Conservation (phyloP, 2,888 invertebrate species). For the Thymelicus acteon region DNA sequence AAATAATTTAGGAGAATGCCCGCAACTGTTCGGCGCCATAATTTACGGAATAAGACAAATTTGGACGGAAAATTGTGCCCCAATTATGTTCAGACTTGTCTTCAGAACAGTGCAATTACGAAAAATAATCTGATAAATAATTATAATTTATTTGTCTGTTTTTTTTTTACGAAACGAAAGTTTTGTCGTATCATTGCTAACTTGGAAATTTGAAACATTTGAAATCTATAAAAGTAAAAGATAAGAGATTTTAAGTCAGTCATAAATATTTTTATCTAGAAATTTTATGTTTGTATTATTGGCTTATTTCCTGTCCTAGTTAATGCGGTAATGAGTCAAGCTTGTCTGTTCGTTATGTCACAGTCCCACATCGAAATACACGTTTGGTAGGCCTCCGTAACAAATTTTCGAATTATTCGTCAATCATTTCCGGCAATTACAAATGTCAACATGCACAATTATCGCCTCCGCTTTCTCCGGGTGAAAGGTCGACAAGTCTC, state of each 20-base stretch:
- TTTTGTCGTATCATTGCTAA: neutral
- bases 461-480: slow-evolving; percentile 42
- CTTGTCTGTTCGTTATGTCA: slow-evolving; percentile 32
- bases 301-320: slow-evolving; percentile 11
- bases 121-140: neutral
- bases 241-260: neutral
- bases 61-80: slow-evolving; percentile 15
- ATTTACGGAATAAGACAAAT: slow-evolving; percentile 29
- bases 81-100: neutral
- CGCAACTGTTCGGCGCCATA: slow-evolving; percentile 7
- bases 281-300: neutral
- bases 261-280: neutral
- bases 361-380: slow-evolving; percentile 13
- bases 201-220: neutral
- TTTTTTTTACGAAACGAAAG: neutral
- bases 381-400: slow-evolving; percentile 31
- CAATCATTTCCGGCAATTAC: slow-evolving; percentile 36
- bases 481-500: slow-evolving; percentile 40
- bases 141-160: neutral
- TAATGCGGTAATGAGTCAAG: slow-evolving; percentile 27
- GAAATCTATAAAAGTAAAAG: too few species aligned
- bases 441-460: slow-evolving; percentile 43
- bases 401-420: slow-evolving; percentile 29
- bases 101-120: neutral
- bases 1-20: slow-evolving; percentile 27